Conservation (phyloP, 2,888 invertebrate genomes). For the Cyrtodaria siliqua region DNA sequence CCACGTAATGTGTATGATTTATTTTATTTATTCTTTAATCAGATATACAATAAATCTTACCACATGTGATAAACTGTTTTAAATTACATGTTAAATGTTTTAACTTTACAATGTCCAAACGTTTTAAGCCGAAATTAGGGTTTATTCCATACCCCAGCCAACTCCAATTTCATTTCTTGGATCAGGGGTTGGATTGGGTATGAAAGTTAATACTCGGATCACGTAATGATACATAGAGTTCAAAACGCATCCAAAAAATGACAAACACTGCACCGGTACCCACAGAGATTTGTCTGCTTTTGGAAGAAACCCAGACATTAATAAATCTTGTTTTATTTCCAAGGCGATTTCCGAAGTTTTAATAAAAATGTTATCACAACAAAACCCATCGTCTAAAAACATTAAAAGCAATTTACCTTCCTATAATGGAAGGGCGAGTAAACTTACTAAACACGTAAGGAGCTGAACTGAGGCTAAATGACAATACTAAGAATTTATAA, state of each 20-base stretch:
- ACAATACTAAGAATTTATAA: constrained; percentile 18
- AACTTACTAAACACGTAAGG: background rate
- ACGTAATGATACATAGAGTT: background rate
- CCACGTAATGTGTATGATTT: too few relatives aligned
- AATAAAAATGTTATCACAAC: background rate
- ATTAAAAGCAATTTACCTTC: background rate
- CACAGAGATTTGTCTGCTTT: background rate
- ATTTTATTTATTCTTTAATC: too few relatives aligned
- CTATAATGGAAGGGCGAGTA: background rate
- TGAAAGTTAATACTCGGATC: too few relatives aligned
- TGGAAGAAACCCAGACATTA: background rate
- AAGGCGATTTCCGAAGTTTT: background rate
- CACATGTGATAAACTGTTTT: too few relatives aligned
- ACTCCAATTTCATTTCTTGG: too few relatives aligned
- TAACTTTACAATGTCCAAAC: too few relatives aligned
- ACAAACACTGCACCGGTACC: background rate
- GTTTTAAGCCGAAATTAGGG: too few relatives aligned
- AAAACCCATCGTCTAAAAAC: constrained; percentile 27
- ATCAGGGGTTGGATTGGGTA: too few relatives aligned
- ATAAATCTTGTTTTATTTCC: background rate
- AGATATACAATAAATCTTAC: too few relatives aligned
- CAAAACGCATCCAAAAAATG: background rate
- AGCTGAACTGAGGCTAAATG: background rate
- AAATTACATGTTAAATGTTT: too few relatives aligned
- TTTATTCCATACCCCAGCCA: too few relatives aligned